Conservation (phyloP, 30 jellyfish, hydroid and myxozoan genomes). For the Nemopilema nomurai region DNA sequence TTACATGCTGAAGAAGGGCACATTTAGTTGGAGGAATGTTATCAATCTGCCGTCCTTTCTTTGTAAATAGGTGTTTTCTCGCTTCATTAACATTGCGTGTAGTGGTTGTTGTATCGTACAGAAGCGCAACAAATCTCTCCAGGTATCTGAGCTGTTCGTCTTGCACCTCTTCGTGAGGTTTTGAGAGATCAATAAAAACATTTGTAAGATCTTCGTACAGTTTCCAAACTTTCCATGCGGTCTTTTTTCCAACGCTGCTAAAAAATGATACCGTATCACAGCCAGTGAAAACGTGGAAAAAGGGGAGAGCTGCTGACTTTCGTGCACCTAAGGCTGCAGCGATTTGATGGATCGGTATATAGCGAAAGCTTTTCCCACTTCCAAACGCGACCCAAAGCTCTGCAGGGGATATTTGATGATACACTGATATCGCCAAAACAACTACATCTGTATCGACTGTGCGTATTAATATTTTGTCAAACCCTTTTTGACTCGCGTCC, state of each 20-base stretch:
- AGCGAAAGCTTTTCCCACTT: constrained; percentile 2
- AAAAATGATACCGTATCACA: constrained; percentile 30
- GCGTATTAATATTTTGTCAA: constrained; percentile 5
- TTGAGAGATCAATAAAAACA: not conserved
- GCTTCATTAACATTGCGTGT: constrained; percentile 26
- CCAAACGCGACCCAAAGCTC: constrained; percentile 63
- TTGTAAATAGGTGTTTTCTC: constrained; percentile 44
- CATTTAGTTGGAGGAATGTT: constrained; percentile 60
- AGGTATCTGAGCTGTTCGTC: constrained; percentile 15
- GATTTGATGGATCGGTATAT: constrained; percentile 32
- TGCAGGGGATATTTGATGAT: not conserved
- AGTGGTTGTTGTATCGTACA: constrained; percentile 52
- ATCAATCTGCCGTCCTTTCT: constrained; percentile 38
- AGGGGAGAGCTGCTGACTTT: constrained; percentile 13
- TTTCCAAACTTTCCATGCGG: constrained; percentile 44
- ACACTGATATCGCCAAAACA: constrained; percentile 28
- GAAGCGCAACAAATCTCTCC: constrained; percentile 30
- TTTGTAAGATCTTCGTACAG: constrained; percentile 27
- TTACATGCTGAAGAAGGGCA: constrained; percentile 48
- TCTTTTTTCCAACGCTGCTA: constrained; percentile 12
- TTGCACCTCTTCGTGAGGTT: not conserved
- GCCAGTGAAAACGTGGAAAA: constrained; percentile 25
- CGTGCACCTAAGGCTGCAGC: constrained; percentile 16
- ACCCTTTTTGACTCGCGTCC: constrained; percentile 6
- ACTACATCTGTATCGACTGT: constrained; percentile 61